Base-by-base conservation (phyloP, 2,113 vertebrate genomes). In the Lamprotornis superbus region DNA sequence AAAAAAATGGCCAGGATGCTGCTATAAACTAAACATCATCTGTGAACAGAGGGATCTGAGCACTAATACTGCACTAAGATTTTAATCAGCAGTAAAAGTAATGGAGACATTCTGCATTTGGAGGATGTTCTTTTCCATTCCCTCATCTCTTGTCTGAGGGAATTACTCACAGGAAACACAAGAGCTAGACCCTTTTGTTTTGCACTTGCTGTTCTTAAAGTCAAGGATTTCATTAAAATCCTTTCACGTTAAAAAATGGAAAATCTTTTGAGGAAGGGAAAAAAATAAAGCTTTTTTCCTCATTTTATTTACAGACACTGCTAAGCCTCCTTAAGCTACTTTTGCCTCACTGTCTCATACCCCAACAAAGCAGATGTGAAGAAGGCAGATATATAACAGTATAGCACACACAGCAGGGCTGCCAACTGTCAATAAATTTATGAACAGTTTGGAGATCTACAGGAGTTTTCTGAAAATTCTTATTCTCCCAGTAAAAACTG, bases 361-460 rank as follows among this genome's bases (percentile, higher is more conserved):
- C 63, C 78, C 9, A 25, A 91, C 61, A 71, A 85, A 69, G 87
- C 87, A 96, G 97, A 92, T 85, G 93, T 87, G 94, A 88, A 83
- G 94, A 74, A 77, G 35, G 89, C 86, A 93, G 78, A 86, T 64
- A 88, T 65, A 17, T 87, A 89, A 92, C 57, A 67, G 86, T n/a
- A 44, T 56, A 83, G 94, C 82, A 93, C 10, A 57, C 94, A 89
- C 93, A 96, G 96, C 94, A 80, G 95, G 96, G 87, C 83, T 91
- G 79, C 95, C 95, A 92, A 90, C 94, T 95, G 97, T 87, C 97
- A 95, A 69, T 95, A 95, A 23, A 95, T 91, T 91, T 84, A 89
- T 37, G 65, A 96, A 96, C 94, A 95, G 97, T 97, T 94, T 97
- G 97, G 47, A 93, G 79, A 89, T 85, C 94, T 97, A 95, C 89